A percentile compares a stretch with the other conserved stretches of the same genome.
Evolutionary conservation across 2,797 vertebrate genomes (phyloP).

Genomic region (Melanotaenia parkinsoni): DNA sequence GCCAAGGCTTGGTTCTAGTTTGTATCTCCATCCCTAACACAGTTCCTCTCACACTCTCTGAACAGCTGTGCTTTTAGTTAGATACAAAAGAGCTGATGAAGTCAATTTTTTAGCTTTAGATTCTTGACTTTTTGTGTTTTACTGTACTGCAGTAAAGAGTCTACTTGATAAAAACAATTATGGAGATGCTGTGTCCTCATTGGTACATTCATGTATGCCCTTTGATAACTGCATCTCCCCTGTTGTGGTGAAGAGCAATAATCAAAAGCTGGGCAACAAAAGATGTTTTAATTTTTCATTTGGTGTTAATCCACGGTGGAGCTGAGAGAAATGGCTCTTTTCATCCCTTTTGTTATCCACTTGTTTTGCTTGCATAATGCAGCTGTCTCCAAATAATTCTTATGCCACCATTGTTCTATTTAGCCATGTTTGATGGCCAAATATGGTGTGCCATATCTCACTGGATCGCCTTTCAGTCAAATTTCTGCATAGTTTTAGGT

Average conservation of each 20-base stretch:
- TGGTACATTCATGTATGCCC: constrained; percentile 18
- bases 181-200: constrained; percentile 20
- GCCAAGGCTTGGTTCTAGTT: constrained; percentile 15
- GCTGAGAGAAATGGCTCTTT: constrained; percentile 44
- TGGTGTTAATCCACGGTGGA: constrained; percentile 50
- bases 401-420: constrained; percentile 47
- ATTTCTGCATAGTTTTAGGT: constrained; percentile 4
- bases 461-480: constrained; percentile 10
- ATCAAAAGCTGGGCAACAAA: constrained; percentile 56
- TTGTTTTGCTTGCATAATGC: constrained; percentile 58
- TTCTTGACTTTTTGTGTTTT: constrained; percentile 17
- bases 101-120: constrained; percentile 2
- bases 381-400: constrained; percentile 48
- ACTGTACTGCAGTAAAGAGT: constrained; percentile 11
- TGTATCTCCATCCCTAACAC: not conserved
- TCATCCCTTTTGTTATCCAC: constrained; percentile 60
- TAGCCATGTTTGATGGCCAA: constrained; percentile 35
- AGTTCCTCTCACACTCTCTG: constrained; percentile 1
- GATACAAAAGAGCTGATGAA: constrained; percentile 23
- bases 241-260: constrained; percentile 52
- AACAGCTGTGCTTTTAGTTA: constrained; percentile 16
- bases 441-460: constrained; percentile 41
- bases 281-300: constrained; percentile 26
- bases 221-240: constrained; percentile 40
- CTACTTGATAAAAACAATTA: constrained; percentile 24